Conservation (phyloP, 2,797 vertebrate genomes). For the Dryobates pubescens region DNA sequence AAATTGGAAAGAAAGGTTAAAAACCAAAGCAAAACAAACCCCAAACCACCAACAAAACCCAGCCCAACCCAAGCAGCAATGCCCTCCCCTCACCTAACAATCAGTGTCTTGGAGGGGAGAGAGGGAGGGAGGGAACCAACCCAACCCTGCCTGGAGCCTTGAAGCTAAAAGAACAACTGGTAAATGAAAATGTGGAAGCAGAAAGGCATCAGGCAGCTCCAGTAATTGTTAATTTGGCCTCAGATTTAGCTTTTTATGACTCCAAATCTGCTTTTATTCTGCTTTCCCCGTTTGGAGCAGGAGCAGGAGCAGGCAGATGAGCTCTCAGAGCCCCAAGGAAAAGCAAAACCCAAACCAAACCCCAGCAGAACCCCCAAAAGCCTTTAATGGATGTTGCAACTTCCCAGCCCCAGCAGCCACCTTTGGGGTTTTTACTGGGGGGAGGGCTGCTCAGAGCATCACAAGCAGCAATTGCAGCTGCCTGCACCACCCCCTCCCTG, state of each 20-base stretch:
- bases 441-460: not conserved
- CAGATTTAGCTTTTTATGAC: constrained; percentile 67
- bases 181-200: constrained; percentile 68
- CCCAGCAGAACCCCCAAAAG: not conserved
- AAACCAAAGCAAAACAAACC: no score
- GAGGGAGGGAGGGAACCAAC: not conserved
- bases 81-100: not conserved
- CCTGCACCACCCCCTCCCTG: not conserved
- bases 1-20: not conserved
- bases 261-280: constrained; percentile 68
- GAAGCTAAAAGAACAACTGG: constrained; percentile 59
- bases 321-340: constrained; percentile 54
- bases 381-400: constrained; percentile 60
- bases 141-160: constrained; percentile 33
- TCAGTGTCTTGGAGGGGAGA: constrained; percentile 39
- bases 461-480: not conserved
- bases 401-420: not conserved
- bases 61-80: not conserved
- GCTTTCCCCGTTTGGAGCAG: constrained; percentile 57
- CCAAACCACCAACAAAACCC: not conserved
- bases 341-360: no score
- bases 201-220: constrained; percentile 64
- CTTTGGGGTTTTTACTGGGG: not conserved
- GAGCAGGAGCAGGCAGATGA: constrained; percentile 55
- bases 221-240: constrained; percentile 75